Conservation (phyloP, 2,888 invertebrate genomes). For the Dorcus parallelipipedus region DNA sequence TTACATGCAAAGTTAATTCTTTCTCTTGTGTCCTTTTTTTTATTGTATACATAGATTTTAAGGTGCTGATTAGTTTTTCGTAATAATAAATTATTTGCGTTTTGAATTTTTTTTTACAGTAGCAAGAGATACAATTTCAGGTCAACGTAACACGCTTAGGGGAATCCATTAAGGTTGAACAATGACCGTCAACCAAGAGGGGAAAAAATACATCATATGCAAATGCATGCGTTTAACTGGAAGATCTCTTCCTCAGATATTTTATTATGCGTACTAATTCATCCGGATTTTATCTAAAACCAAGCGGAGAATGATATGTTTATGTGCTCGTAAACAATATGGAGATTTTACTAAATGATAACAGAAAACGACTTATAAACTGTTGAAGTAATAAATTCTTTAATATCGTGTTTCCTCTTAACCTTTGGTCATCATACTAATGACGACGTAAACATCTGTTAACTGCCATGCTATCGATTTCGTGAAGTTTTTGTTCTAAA, state of each 20-base stretch:
- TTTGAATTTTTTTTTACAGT: background rate
- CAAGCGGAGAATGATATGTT: constrained; percentile 8
- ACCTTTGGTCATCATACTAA: constrained; percentile 8
- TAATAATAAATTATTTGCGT: no score
- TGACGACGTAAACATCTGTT: constrained; percentile 8
- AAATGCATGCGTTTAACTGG: background rate
- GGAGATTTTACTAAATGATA: constrained; percentile 20
- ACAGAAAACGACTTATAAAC: constrained; percentile 20
- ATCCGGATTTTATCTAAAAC: background rate
- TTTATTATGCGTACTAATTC: constrained; percentile 13
- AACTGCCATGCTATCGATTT: background rate
- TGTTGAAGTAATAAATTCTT: constrained; percentile 12
- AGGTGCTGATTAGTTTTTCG: no score
- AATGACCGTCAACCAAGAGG: background rate
- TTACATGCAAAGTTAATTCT: no score
- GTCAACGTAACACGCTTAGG: background rate
- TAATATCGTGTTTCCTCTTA: constrained; percentile 8
- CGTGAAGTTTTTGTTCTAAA: background rate
- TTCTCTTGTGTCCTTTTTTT: no score
- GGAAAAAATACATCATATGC: background rate
- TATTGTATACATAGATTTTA: no score
- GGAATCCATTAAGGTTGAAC: background rate
- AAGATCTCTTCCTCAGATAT: constrained; percentile 3
- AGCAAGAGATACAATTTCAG: background rate
- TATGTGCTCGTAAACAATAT: constrained; percentile 21